Base-by-base conservation (phyloP, 2,888 invertebrate genomes). In the Drosophila maculinotata region DNA sequence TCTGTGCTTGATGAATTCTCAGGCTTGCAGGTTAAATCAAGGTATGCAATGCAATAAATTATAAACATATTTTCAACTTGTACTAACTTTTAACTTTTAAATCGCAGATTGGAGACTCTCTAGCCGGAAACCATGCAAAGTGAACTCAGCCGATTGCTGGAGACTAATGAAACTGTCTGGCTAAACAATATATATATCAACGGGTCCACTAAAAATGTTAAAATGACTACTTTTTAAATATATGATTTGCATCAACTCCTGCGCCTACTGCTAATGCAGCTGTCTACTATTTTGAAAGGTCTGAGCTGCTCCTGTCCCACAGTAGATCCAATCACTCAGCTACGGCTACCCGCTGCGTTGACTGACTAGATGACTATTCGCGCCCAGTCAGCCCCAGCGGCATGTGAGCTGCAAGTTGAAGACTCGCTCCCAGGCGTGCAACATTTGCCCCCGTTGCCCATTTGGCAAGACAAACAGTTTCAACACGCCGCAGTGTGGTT, bases 371-470 rank as follows among this genome's bases (percentile, higher is more conserved):
- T 52, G 52, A 17, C 45, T 45, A 30, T 45, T 20, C 12, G 30
- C 15, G 44, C 9, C 10, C 31, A 17, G 33, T 48, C 51, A 28
- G 54, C n/a, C 25, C 17, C 38, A 33, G 33, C 17, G 20, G 20
- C 36, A 31, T 49, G 42, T 63, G 23, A 36, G 63, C 35, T 15
- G 41, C 39, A 14, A 49, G 64, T 33, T 64, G 65, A 64, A 65
- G 45, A 64, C 33, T 68, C 41, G 63, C 62, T 77, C 74, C 78
- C 57, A 64, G 60, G 74, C 69, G 53, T 68, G 80, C 80, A 49
- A 38, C 77, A 7, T 47, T 49, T 63, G 63, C 74, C 78, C 72
- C 60, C 60, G 59, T 71, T 71, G 72, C 71, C 72, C 52, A 67
- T 72, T 71, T 72, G 67, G 67, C 67, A 60, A 67, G 54, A 23